These are phyloP conservation scores for Lepidocyrtinus sp. DNA, from an alignment of 2,888 invertebrate species.

Conservation along the genomic window DNA sequence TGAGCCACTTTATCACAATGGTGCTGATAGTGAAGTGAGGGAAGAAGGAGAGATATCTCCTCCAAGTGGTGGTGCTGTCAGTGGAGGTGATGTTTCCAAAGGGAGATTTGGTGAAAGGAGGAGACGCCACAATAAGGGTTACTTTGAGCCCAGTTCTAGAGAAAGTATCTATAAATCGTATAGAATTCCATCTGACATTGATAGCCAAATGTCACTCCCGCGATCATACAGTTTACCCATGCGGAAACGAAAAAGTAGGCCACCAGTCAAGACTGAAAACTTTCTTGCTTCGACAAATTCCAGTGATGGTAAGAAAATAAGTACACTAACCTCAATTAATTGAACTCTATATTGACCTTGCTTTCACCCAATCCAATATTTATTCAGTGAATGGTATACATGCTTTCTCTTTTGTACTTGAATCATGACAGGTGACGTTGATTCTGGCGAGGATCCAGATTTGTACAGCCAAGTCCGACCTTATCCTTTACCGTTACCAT, in stretches of 20 bases:
- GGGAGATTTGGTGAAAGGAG: slow-evolving; percentile 34
- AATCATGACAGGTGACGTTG: slow-evolving; percentile 80
- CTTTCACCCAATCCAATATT: too few species aligned
- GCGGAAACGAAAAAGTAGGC: slow-evolving; percentile 79
- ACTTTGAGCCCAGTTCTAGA: slow-evolving; percentile 64
- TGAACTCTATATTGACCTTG: too few species aligned
- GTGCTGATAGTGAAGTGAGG: slow-evolving; percentile 38
- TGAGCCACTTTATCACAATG: slow-evolving; percentile 66
- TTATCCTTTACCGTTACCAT: slow-evolving; percentile 66
- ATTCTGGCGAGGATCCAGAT: slow-evolving; percentile 80
- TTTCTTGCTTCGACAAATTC: slow-evolving; percentile 88
- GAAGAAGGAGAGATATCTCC: slow-evolving; percentile 33
- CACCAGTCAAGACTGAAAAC: slow-evolving; percentile 79
- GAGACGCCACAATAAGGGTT: slow-evolving; percentile 31
- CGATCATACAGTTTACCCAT: slow-evolving; percentile 88
- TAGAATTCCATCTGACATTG: slow-evolving; percentile 81
- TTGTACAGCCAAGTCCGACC: slow-evolving; percentile 60
- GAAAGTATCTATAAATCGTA: slow-evolving; percentile 74
- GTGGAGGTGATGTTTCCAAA: slow-evolving; percentile 21
- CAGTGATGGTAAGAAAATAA: slow-evolving; percentile 80
- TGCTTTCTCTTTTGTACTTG: not conserved
- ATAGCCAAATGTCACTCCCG: slow-evolving; percentile 84
- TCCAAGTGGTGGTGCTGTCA: slow-evolving; percentile 29
- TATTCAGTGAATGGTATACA: too few species aligned
- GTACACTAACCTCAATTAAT: not conserved